Evolutionary conservation across 2,797 vertebrate species (phyloP), one percentile per base, ranked within the genome.

Genomic region (Dromococcyx pavoninus): DNA sequence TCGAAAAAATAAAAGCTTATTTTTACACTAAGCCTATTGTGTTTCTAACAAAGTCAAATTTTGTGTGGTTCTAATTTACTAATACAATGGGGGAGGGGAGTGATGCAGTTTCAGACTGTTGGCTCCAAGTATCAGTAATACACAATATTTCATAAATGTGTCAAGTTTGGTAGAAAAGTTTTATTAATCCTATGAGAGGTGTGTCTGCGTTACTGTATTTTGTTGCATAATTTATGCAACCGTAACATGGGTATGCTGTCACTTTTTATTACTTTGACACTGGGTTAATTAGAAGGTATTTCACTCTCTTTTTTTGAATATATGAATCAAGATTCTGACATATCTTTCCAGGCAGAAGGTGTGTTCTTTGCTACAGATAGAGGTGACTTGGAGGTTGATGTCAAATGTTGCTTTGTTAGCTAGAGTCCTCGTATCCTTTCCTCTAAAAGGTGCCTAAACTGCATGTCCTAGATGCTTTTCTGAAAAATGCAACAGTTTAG

Each of bases 141-240:
- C 18, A 1, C 14, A 75, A 70, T 54, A 76, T 88, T 87, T 81
- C 23, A n/a, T 58, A 78, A 51, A 72, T 70, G 19, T 32, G 53
- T 81, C 64, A 35, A 8, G 37, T 54, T 89, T 56, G 10, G 23
- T 58, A 89, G 23, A 77, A 91, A 91, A 60, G 21, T 61, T 89
- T 66, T 80, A 53, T 80, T 88, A 60, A 57, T 89, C 14, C 7
- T 10, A 3, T 12, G n/a, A 32, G 21, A 13, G 3, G 8, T 16
- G 18, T 57, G 22, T 92, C 70, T 91, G 32, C 71, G 84, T 77
- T 85, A 54, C 48, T 82, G 8, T 61, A 71, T 93, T 87, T 92
- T 77, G 17, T 84, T 93, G 44, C n/a, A 53, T 85, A 57, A 88
- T 94, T 88, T 91, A 85, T 87, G 9, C 17, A 89, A 25, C 33